Conservation (phyloP, 2,113 vertebrate genomes). For the Gobius niger region DNA sequence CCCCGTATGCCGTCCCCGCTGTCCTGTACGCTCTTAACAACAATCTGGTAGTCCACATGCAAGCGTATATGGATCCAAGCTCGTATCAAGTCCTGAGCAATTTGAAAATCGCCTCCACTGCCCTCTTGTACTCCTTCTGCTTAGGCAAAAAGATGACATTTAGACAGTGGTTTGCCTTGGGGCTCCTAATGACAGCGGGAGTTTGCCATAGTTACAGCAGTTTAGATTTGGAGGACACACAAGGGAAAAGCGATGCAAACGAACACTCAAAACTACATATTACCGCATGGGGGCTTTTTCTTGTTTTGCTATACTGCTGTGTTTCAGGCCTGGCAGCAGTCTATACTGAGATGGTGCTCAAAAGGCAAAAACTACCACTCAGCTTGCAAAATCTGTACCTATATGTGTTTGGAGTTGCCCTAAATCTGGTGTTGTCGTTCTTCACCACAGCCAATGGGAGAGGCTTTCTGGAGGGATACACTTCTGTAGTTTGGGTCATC, state of each 20-base stretch:
- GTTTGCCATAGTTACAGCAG: conserved; percentile 83
- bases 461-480: conserved; percentile 85
- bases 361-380: conserved; percentile 85
- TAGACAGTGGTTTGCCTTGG: conserved; percentile 80
- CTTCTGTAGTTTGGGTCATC: conserved; percentile 77
- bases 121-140: conserved; percentile 84
- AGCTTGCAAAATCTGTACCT: conserved; percentile 92
- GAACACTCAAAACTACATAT: conserved; percentile 69
- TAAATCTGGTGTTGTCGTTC: conserved; percentile 78
- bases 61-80: conserved; percentile 93
- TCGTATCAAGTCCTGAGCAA: conserved; percentile 93
- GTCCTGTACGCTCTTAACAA: conserved; percentile 92
- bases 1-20: conserved; percentile 85
- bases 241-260: not conserved
- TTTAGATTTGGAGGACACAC: conserved; percentile 55
- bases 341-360: conserved; percentile 88
- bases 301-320: conserved; percentile 83
- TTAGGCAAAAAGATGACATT: conserved; percentile 76
- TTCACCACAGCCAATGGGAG: conserved; percentile 47
- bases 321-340: conserved; percentile 88
- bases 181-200: conserved; percentile 83
- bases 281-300: conserved; percentile 80
- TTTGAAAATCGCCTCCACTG: conserved; percentile 89
- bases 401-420: conserved; percentile 85
- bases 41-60: conserved; percentile 92